phyloP scores from a whole-genome alignment of 2,888 invertebrate species.

The Drosophila picticornis region DNA sequence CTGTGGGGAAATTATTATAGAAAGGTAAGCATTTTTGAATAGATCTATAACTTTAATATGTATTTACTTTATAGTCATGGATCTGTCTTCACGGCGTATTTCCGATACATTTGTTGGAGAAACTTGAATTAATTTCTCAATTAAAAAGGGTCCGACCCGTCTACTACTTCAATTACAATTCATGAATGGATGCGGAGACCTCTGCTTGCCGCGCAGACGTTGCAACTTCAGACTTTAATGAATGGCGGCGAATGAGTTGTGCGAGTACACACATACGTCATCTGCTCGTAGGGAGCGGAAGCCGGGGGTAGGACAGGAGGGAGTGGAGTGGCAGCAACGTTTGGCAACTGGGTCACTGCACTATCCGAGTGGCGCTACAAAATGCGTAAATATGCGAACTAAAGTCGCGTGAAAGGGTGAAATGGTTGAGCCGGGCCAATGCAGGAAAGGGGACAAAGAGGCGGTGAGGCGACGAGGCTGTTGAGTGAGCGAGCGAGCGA shows the following conservation, averaged over 20 bases:
- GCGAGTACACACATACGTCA: conserved; percentile 26
- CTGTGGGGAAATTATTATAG: not conserved
- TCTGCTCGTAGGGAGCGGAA: not conserved
- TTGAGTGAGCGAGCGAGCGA: conserved; percentile 58
- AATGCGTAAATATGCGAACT: conserved; percentile 62
- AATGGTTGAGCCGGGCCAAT: not conserved
- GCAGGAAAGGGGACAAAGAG: conserved; percentile 1
- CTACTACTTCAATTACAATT: conserved; percentile 71
- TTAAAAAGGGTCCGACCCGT: conserved; percentile 68
- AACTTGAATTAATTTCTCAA: conserved; percentile 62
- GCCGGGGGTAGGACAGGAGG: not conserved
- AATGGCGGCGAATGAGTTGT: conserved; percentile 30
- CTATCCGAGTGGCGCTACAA: conserved; percentile 56
- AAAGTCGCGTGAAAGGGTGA: conserved; percentile 9
- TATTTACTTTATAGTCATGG: no score
- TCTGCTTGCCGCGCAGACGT: conserved; percentile 14
- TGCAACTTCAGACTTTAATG: conserved; percentile 49
- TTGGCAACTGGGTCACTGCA: conserved; percentile 71
- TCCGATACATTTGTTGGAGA: not conserved
- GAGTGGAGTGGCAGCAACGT: not conserved
- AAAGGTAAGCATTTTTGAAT: not conserved
- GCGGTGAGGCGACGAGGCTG: conserved; percentile 7
- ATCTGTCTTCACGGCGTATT: not conserved
- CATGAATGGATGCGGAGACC: conserved; percentile 60
- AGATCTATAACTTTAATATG: not conserved